These are phyloP conservation scores for Alviniconcha strummeri DNA, from an alignment of 2,888 invertebrate species.

Conservation along the genomic window DNA sequence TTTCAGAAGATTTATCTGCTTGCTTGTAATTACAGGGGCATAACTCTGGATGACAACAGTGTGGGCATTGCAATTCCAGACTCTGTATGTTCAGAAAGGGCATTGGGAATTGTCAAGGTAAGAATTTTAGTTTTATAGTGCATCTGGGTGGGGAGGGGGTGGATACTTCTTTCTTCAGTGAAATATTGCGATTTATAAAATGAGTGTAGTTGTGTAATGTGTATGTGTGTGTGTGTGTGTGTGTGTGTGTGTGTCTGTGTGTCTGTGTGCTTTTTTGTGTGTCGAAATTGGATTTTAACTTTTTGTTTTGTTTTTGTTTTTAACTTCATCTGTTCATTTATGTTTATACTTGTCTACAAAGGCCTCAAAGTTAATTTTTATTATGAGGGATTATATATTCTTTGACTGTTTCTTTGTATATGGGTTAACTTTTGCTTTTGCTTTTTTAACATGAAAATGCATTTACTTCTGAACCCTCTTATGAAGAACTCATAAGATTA, in stretches of 20 bases:
- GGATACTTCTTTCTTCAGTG: no score
- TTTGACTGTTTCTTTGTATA: no score
- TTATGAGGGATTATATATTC: no score
- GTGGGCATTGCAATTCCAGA: constrained; percentile 95
- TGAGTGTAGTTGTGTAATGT: not conserved
- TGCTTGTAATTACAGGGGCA: constrained; percentile 49
- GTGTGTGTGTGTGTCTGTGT: not conserved
- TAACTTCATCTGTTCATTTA: no score
- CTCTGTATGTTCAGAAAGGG: constrained; percentile 93
- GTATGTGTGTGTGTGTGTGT: constrained; percentile 12
- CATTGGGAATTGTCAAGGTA: constrained; percentile 85
- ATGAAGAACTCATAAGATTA: not conserved
- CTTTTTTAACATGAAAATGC: no score
- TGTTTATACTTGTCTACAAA: no score
- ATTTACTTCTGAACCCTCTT: no score
- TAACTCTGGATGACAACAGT: constrained; percentile 78
- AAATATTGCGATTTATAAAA: not conserved
- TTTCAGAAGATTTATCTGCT: not conserved
- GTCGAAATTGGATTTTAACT: no score
- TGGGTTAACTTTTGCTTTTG: no score
- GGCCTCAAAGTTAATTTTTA: no score
- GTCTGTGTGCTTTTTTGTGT: not conserved
- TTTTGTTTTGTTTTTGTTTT: no score
- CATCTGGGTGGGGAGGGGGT: no score
- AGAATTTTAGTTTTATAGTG: not conserved